Percentiles rank a stretch among this genome's conserved stretches.
Evolutionary conservation across 2,113 vertebrate species (phyloP).

Genomic region (Tragelaphus imberbis): DNA sequence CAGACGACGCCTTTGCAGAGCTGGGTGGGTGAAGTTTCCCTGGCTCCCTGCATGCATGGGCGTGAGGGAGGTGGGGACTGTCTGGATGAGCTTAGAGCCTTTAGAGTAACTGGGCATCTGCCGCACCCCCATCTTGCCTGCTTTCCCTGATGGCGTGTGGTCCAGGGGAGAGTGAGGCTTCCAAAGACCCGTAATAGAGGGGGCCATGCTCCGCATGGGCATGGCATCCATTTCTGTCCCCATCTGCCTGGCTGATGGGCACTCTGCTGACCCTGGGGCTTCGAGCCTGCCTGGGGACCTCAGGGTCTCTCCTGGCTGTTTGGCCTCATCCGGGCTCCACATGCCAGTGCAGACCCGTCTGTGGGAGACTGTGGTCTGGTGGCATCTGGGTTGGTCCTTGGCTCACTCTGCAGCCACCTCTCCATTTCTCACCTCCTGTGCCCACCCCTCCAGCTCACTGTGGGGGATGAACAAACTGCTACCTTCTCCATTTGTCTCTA

Average conservation of each 20-base stretch:
- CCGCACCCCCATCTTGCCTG: not conserved
- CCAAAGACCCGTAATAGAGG: not conserved
- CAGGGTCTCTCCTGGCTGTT: not conserved
- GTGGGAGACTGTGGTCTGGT: not conserved
- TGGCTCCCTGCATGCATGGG: not conserved
- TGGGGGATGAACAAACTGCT: not conserved
- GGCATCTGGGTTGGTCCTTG: not conserved
- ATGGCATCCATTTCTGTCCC: not conserved
- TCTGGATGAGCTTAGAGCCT: not conserved
- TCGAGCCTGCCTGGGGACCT: not conserved
- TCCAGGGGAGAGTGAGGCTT: not conserved
- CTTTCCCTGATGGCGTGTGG: not conserved
- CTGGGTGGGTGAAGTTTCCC: not conserved
- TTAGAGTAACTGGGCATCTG: not conserved
- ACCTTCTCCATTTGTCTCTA: not conserved
- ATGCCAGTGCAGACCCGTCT: rapidly evolving
- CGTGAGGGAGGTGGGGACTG: not conserved
- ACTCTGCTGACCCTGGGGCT: not conserved
- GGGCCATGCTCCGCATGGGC: rapidly evolving
- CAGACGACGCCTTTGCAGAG: rapidly evolving
- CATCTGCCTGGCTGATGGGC: not conserved
- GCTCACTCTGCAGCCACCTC: not conserved
- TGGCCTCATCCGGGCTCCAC: not conserved
- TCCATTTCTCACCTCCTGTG: not conserved
- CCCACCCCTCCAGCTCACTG: too few species aligned